Percentiles rank a stretch among this genome's conserved stretches.
These are phyloP conservation scores for Pipistrellus kuhlii DNA, from an alignment of 2,797 vertebrate genomes.

Conservation along the genomic window DNA sequence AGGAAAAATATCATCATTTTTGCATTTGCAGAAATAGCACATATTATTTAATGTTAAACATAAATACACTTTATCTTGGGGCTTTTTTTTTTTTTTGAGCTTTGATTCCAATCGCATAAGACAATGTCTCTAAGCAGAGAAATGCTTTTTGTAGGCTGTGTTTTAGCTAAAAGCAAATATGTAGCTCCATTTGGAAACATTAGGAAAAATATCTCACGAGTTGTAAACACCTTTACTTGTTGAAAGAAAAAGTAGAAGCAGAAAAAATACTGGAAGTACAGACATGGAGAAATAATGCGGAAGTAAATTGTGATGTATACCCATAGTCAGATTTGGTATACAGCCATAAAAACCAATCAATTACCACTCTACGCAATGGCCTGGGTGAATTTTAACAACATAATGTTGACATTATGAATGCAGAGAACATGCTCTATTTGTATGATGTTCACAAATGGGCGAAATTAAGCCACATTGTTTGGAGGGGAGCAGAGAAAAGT, in stretches of 20 bases:
- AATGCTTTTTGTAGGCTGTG: background rate
- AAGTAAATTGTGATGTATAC: slow-evolving; percentile 12
- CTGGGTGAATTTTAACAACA: background rate
- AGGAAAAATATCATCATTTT: background rate
- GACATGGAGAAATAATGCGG: background rate
- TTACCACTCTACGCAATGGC: background rate
- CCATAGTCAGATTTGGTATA: background rate
- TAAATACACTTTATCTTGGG: background rate
- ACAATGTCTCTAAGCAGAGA: background rate
- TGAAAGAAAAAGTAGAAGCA: slow-evolving; percentile 10
- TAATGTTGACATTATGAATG: background rate
- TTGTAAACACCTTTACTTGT: background rate
- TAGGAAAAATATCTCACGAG: background rate
- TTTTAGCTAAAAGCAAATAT: slow-evolving; percentile 20
- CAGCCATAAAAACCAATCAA: background rate
- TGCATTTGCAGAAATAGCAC: background rate
- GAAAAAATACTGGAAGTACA: background rate
- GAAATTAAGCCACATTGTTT: background rate
- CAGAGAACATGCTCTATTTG: background rate
- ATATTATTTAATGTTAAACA: background rate
- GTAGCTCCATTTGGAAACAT: background rate
- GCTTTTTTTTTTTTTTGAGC: background rate
- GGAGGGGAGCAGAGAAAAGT: background rate
- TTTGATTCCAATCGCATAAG: background rate
- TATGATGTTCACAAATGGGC: background rate